Percentiles rank a stretch among this genome's conserved stretches.
phyloP scores from a whole-genome alignment of 2,888 invertebrate species.

The Troides oblongomaculatus region DNA sequence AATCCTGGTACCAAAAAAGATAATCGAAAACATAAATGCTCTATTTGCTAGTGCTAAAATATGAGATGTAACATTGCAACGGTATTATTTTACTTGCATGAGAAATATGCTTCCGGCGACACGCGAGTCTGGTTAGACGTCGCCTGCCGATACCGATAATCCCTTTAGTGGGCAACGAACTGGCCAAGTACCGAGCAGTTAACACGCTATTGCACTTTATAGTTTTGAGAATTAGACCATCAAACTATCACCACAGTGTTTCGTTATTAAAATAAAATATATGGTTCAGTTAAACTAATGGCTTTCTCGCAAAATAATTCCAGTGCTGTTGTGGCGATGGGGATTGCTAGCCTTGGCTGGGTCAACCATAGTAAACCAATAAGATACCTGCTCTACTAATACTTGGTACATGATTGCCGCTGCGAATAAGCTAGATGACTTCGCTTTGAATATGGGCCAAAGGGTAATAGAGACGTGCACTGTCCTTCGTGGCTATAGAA shows the following conservation, averaged over 20 bases:
- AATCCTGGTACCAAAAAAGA: too few species aligned
- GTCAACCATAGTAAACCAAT: too few species aligned
- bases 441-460: too few species aligned
- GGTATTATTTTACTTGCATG: background rate
- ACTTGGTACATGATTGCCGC: too few species aligned
- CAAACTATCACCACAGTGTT: background rate
- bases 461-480: too few species aligned
- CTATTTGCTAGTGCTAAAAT: background rate
- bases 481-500: too few species aligned
- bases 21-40: background rate
- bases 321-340: too few species aligned
- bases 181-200: slow-evolving; percentile 49
- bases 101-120: slow-evolving; percentile 9
- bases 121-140: slow-evolving; percentile 13
- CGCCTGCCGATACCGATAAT: slow-evolving; percentile 45
- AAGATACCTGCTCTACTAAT: too few species aligned
- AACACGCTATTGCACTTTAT: slow-evolving; percentile 58
- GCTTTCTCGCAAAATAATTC: too few species aligned
- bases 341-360: too few species aligned
- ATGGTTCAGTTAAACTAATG: background rate
- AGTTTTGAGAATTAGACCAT: slow-evolving; percentile 7
- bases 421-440: too few species aligned
- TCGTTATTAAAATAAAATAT: background rate
- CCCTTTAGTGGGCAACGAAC: slow-evolving; percentile 69
- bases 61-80: background rate